Conservation (phyloP, 2,797 vertebrate genomes). For the Sebastes iracundus region DNA sequence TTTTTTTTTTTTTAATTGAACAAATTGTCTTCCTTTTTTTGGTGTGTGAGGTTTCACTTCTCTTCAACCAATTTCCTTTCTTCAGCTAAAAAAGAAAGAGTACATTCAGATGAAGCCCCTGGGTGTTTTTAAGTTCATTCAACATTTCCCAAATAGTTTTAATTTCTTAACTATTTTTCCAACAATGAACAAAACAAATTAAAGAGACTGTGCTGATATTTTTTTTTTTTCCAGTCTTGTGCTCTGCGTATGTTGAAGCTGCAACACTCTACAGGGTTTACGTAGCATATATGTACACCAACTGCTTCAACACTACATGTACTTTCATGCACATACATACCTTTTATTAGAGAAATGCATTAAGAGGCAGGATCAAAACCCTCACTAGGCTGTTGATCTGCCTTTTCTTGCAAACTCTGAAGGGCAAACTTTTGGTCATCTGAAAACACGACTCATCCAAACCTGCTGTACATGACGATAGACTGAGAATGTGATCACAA, state of each 20-base stretch:
- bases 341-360: background rate
- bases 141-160: constrained; percentile 23
- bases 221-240: constrained; percentile 6
- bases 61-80: background rate
- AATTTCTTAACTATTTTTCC: constrained; percentile 46
- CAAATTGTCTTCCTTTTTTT: constrained; percentile 67
- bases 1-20: constrained; percentile 20
- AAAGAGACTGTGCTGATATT: constrained; percentile 29
- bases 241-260: constrained; percentile 5
- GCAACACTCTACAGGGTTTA: background rate
- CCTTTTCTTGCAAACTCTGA: background rate
- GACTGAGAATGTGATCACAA: background rate
- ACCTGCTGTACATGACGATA: background rate
- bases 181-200: constrained; percentile 22
- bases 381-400: background rate
- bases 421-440: background rate
- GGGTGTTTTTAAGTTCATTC: constrained; percentile 4
- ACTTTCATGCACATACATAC: constrained; percentile 23
- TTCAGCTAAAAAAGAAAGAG: background rate
- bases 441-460: background rate
- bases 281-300: background rate
- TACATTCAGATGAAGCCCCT: background rate
- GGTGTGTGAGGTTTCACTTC: constrained; percentile 43
- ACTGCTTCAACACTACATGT: background rate
- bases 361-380: background rate